A percentile compares a stretch with the other conserved stretches of the same genome.
Conservation (phyloP, 2,888 invertebrate genomes). For the Stramonita haemastoma region DNA sequence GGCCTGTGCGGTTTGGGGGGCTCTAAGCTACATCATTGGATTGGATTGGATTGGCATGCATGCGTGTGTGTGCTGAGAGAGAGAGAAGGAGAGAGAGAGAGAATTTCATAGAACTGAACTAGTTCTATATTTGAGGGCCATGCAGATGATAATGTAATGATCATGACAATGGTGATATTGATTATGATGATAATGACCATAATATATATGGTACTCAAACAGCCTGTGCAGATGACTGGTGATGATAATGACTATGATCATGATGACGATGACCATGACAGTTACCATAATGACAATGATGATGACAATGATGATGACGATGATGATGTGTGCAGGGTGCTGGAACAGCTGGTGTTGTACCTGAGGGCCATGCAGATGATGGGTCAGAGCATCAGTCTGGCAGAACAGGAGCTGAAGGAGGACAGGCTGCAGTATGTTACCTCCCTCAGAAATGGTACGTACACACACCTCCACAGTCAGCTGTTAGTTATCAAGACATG, state of each 20-base stretch:
- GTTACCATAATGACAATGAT: constrained; percentile 78
- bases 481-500: too few relatives aligned
- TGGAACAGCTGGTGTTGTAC: constrained; percentile 91
- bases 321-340: constrained; percentile 78
- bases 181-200: neutral
- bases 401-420: constrained; percentile 89
- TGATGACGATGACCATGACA: neutral
- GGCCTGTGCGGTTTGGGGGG: too few relatives aligned
- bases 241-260: neutral
- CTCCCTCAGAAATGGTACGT: constrained; percentile 91
- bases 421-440: constrained; percentile 93
- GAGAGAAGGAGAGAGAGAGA: neutral
- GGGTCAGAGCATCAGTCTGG: constrained; percentile 92
- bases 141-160: neutral
- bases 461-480: too few relatives aligned
- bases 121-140: neutral
- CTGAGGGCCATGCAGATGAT: constrained; percentile 94
- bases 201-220: too few relatives aligned
- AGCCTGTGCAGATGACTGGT: too few relatives aligned
- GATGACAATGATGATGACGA: neutral
- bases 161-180: too few relatives aligned
- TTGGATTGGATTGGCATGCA: too few relatives aligned
- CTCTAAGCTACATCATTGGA: too few relatives aligned
- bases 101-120: neutral
- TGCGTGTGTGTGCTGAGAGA: too few relatives aligned